Percentiles rank a stretch among this genome's conserved stretches.
phyloP scores from a whole-genome alignment of 2,113 vertebrate species.

The Hippocampus guttulatus region DNA sequence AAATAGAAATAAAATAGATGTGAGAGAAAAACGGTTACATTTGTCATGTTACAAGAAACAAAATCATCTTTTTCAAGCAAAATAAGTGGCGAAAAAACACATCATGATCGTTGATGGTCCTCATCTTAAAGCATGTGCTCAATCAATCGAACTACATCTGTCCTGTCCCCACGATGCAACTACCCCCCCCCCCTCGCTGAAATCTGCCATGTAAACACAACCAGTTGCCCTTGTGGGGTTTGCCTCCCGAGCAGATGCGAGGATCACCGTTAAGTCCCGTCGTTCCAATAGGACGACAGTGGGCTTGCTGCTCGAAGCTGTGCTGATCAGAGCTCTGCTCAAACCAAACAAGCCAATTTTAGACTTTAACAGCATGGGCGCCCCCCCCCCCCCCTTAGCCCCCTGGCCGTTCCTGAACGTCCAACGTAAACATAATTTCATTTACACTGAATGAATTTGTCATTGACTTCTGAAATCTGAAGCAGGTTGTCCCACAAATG shows the following conservation, averaged over 20 bases:
- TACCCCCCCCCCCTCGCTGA: neutral
- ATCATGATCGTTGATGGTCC: too few species aligned
- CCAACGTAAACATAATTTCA: too few species aligned
- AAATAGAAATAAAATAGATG: too few species aligned
- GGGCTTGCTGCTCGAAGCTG: constrained; percentile 24
- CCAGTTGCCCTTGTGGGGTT: constrained; percentile 49
- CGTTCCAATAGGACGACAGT: constrained; percentile 28
- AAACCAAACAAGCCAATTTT: constrained; percentile 49
- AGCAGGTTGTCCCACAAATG: neutral
- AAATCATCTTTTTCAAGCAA: too few species aligned
- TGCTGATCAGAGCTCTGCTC: constrained; percentile 37
- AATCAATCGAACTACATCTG: too few species aligned
- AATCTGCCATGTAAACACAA: constrained; percentile 38
- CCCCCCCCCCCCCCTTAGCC: too few species aligned
- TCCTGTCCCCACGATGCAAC: too few species aligned
- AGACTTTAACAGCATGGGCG: constrained; percentile 4
- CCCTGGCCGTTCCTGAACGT: neutral
- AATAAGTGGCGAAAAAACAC: too few species aligned
- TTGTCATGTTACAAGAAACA: too few species aligned
- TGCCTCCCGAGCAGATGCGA: constrained; percentile 50
- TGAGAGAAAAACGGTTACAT: too few species aligned
- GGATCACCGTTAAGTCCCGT: constrained; percentile 47
- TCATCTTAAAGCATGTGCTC: neutral
- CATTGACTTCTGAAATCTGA: too few species aligned
- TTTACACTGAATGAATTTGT: too few species aligned